Evolutionary conservation across 1,140 invertebrate species (phyloP), one percentile per base, ranked within the genome.

Genomic region (Orchesella cincta): DNA sequence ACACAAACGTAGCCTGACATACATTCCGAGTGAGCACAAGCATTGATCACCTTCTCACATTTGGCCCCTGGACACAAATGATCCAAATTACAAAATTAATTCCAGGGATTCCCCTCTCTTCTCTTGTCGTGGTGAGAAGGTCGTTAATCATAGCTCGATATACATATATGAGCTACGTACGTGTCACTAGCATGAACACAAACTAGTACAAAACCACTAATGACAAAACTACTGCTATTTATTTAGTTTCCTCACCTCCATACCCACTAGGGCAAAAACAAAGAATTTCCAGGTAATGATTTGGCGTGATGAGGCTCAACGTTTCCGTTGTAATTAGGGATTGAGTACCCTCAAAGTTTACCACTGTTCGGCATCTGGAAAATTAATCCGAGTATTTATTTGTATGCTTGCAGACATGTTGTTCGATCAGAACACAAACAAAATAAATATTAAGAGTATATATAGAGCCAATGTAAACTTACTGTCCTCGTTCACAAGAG

Each of bases 11-110:
- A 91, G 82, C 90, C 90, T 0, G 87, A 78, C 0, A 90, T 89
- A 85, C 94, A 96, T 0, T 91, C 91, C 77, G 90, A 88, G 29
- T 89, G 87, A 8, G 91, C 91, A 84, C 94, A 96, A 81, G 93
- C 90, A 84, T 94, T 93, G 0, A 93, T 88, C 0, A 91, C 88
- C 20, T 88, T 87, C 81, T 88, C 86, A 84, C 88, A 89, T 33
- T 80, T 74, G 5, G 81, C 79, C 39, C 88, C 88, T 82, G 83
- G 54, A 74, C 91, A 16, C 31, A 76, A 78, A 79, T 33, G 46
- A 36, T 70, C 77, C 26, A 76, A 18, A 57, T 71, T 18, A 81
- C 5, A n/a, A 62, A 28, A 62, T n/a, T n/a, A 28, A 62, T n/a
- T n/a, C 16, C 54, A 26, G 54, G 54, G 54, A 62, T 14, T 14